Conservation (phyloP, 2,113 vertebrate species). For the Phaetusa simplex region DNA sequence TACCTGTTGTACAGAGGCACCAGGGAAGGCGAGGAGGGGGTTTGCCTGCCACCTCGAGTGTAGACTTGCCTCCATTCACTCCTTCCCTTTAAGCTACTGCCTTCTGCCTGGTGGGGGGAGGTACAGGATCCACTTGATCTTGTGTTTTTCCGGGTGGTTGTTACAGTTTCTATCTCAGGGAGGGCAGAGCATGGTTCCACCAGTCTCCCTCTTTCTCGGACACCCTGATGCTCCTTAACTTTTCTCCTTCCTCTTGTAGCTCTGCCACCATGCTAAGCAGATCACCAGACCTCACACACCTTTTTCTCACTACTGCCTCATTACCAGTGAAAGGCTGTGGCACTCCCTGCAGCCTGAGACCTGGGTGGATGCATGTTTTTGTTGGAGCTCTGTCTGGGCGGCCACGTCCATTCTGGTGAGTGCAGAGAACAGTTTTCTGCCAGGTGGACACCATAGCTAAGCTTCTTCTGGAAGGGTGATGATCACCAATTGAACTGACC, state of each 20-base stretch:
- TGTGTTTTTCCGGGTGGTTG: background rate
- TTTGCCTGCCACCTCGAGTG: accelerated
- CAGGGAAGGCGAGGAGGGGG: background rate
- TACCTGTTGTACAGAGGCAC: background rate
- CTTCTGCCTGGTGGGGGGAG: background rate
- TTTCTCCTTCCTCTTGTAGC: background rate
- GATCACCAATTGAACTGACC: background rate
- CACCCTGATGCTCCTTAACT: background rate
- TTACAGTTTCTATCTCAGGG: background rate
- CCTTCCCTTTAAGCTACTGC: background rate
- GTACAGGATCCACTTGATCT: background rate
- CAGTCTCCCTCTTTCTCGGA: background rate
- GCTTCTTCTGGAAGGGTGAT: background rate
- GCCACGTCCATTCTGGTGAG: background rate
- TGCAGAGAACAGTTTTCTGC: background rate
- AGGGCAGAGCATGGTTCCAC: background rate
- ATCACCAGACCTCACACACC: background rate
- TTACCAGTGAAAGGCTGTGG: background rate
- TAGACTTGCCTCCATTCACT: background rate
- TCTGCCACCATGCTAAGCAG: background rate
- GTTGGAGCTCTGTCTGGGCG: background rate
- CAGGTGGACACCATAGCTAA: background rate
- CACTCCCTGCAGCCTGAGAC: background rate
- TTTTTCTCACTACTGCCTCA: background rate
- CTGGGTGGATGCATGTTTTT: background rate